Percentiles rank a stretch among this genome's conserved stretches.
Evolutionary conservation across 2,113 vertebrate species (phyloP).

Genomic region (Eurypyga helias): DNA sequence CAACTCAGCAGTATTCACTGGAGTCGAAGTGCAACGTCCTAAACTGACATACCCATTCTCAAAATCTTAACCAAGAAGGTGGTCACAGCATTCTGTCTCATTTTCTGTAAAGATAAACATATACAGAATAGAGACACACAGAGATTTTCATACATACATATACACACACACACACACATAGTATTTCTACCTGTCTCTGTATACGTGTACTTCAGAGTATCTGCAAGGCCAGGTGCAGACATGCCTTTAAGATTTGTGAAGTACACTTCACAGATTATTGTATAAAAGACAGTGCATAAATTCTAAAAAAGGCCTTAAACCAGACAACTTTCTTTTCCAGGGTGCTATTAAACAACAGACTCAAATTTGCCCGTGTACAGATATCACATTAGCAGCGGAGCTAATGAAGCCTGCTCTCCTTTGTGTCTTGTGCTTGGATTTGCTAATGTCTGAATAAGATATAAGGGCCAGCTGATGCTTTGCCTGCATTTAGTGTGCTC

Average conservation of each 20-base stretch:
- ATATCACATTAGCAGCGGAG: not conserved
- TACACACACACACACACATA: fast-evolving
- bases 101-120: not conserved
- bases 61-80: not conserved
- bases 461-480: not conserved
- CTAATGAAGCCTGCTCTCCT: not conserved
- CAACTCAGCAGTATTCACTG: not conserved
- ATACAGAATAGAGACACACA: not conserved
- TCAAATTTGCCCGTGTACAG: not conserved
- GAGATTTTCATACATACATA: not conserved
- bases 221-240: not conserved
- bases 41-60: not conserved
- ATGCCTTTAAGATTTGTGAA: not conserved
- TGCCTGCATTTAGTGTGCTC: not conserved
- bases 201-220: not conserved
- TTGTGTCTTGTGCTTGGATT: not conserved
- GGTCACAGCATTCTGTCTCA: fast-evolving
- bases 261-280: not conserved
- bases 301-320: not conserved
- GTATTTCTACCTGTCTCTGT: fast-evolving
- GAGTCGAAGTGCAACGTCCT: not conserved
- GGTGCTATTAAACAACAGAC: not conserved
- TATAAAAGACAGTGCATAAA: not conserved
- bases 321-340: conserved; percentile 4
- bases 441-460: not conserved